Conservation (phyloP, 2,113 vertebrate genomes). For the Marcusenius ussheri region DNA sequence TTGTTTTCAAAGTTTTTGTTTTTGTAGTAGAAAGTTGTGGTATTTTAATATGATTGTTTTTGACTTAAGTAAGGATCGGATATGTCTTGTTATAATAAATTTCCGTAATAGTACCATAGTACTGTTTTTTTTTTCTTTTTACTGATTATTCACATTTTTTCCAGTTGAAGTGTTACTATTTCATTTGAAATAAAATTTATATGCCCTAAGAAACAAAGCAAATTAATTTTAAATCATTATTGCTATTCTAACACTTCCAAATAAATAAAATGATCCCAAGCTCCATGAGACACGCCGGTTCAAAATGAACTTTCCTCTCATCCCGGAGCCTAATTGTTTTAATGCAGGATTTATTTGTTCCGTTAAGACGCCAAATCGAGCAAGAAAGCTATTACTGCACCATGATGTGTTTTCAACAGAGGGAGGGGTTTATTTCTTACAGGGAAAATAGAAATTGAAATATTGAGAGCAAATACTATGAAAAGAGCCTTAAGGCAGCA, state of each 20-base stretch:
- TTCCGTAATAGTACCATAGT: neutral
- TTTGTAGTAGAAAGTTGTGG: neutral
- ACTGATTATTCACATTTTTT: neutral
- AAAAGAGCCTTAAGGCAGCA: neutral
- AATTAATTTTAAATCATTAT: slow-evolving; percentile 4
- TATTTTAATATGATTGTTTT: neutral
- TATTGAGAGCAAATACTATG: neutral
- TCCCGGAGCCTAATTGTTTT: slow-evolving; percentile 6
- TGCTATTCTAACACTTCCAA: neutral
- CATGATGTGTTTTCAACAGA: neutral
- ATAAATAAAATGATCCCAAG: neutral
- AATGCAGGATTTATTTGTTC: neutral
- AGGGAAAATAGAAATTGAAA: neutral
- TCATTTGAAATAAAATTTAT: neutral
- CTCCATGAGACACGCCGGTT: neutral
- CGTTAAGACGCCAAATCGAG: neutral
- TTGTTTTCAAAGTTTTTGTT: neutral
- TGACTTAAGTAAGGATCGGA: neutral
- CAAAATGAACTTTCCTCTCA: neutral
- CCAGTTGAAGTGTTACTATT: neutral
- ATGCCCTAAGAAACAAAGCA: slow-evolving; percentile 11
- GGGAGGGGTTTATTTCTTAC: neutral
- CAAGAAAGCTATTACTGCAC: neutral
- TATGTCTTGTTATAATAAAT: neutral
- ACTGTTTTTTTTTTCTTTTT: neutral